phyloP scores from a whole-genome alignment of 2,797 vertebrate genomes.

The Hoplostethus mediterraneus region DNA sequence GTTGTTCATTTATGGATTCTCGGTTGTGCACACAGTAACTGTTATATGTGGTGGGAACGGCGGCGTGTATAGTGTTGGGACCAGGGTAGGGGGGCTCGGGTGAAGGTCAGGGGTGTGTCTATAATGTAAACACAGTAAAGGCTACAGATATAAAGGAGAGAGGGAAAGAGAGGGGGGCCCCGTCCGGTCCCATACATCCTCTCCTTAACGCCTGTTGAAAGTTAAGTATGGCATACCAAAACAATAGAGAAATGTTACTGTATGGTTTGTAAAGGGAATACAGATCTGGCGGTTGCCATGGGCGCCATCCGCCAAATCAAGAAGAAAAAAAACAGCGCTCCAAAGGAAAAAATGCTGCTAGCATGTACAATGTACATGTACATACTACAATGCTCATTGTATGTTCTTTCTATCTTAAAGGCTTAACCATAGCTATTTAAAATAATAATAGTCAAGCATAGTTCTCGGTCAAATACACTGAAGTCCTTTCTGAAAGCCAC shows the following conservation, averaged over 20 bases:
- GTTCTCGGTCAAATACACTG: too few species aligned
- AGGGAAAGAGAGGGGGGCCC: slow-evolving; percentile 53
- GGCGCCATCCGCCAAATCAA: too few species aligned
- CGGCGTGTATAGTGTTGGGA: slow-evolving; percentile 24
- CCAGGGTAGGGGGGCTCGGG: slow-evolving; percentile 45
- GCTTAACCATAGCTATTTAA: too few species aligned
- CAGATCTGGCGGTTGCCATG: not conserved
- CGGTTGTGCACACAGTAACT: slow-evolving; percentile 21
- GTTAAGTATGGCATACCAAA: slow-evolving; percentile 19
- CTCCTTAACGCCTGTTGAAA: slow-evolving; percentile 29
- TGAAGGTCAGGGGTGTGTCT: slow-evolving; percentile 80
- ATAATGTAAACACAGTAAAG: slow-evolving; percentile 75
- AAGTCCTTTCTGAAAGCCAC: too few species aligned
- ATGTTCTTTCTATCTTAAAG: too few species aligned
- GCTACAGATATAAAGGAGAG: slow-evolving; percentile 67
- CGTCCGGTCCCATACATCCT: slow-evolving; percentile 67
- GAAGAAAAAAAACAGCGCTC: too few species aligned
- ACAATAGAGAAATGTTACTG: slow-evolving; percentile 18
- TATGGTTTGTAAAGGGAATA: slow-evolving; percentile 6
- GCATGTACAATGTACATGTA: too few species aligned
- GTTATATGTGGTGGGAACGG: slow-evolving; percentile 37
- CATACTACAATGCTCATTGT: too few species aligned
- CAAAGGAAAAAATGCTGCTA: too few species aligned
- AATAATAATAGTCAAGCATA: too few species aligned
- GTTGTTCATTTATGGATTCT: slow-evolving; percentile 18